A percentile compares a stretch with the other conserved stretches of the same genome.
These are phyloP conservation scores for Callocephalon fimbriatum DNA, from an alignment of 2,113 vertebrate genomes.

Conservation along the genomic window DNA sequence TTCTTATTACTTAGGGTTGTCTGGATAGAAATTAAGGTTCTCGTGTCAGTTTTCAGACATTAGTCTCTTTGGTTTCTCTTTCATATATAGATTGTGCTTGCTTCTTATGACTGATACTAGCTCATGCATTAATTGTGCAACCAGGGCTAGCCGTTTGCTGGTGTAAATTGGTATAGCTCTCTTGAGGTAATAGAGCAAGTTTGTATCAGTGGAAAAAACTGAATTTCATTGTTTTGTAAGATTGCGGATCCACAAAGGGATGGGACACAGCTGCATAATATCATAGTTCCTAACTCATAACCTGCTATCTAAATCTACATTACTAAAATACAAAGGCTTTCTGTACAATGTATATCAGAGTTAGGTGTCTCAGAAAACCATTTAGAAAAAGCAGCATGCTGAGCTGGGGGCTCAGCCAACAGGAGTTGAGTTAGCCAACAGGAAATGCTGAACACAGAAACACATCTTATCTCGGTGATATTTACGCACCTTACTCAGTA, in stretches of 20 bases:
- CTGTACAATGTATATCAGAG: not conserved
- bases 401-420: not conserved
- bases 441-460: constrained; percentile 22
- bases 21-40: not conserved
- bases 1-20: not conserved
- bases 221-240: not conserved
- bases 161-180: not conserved
- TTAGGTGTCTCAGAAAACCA: not conserved
- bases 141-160: not conserved
- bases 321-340: not conserved
- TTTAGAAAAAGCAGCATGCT: not conserved
- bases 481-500: constrained; percentile 14
- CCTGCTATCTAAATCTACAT: not conserved
- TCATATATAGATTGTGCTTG: not conserved
- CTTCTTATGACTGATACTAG: not conserved
- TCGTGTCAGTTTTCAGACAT: not conserved
- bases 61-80: not conserved
- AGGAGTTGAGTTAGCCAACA: not conserved
- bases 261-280: not conserved
- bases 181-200: not conserved
- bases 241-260: not conserved
- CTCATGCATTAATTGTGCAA: not conserved
- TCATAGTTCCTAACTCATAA: not conserved
- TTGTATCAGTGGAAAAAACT: not conserved
- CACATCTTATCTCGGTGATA: not conserved